Evolutionary conservation across 2,797 vertebrate species (phyloP).

Genomic region (Ptychobarbus kaznakovi): DNA sequence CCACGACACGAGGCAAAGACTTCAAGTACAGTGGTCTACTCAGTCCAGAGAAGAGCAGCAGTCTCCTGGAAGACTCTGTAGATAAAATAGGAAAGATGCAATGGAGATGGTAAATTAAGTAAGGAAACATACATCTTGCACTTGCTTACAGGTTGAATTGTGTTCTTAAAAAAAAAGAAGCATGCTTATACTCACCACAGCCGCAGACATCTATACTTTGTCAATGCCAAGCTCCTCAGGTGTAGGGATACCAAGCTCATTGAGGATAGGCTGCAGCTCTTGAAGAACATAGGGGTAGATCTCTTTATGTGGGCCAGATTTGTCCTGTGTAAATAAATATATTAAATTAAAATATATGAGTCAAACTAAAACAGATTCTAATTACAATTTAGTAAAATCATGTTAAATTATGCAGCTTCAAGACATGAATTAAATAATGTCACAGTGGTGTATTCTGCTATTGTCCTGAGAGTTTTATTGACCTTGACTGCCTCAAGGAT

Average conservation of each 20-base stretch:
- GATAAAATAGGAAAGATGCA: conserved; percentile 32
- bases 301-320: conserved; percentile 93
- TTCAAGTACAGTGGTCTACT: conserved; percentile 68
- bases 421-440: not conserved
- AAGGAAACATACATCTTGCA: not conserved
- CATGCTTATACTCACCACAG: conserved; percentile 51
- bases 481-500: conserved; percentile 97
- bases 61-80: conserved; percentile 62
- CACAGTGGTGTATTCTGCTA: not conserved
- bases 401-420: not conserved
- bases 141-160: not conserved
- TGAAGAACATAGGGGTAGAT: conserved; percentile 95
- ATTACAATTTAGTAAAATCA: not conserved
- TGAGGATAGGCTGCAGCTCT: conserved; percentile 89
- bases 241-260: conserved; percentile 92
- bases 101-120: not conserved
- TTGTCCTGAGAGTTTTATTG: conserved; percentile 52
- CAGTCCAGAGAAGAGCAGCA: conserved; percentile 59
- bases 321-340: conserved; percentile 80
- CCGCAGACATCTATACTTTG: conserved; percentile 80
- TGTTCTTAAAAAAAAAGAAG: too few species aligned
- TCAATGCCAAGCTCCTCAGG: conserved; percentile 94
- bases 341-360: not conserved
- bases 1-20: conserved; percentile 69
- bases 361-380: not conserved